Percentiles rank a stretch among this genome's conserved stretches.
These are phyloP conservation scores for Salvelinus namaycush DNA, from an alignment of 2,113 vertebrate species.

Conservation along the genomic window DNA sequence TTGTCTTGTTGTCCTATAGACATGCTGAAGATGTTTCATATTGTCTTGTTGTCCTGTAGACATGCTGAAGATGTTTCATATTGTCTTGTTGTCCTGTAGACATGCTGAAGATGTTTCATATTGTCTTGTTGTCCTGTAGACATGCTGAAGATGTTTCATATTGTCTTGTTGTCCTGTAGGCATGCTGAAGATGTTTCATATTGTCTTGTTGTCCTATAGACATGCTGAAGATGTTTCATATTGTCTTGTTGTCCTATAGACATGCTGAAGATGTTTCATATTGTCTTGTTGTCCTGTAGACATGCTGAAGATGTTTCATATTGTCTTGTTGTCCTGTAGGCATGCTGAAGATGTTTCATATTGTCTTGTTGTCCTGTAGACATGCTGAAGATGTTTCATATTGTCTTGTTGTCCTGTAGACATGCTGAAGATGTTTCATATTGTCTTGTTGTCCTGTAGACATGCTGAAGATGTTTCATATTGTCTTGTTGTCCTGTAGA, in stretches of 20 bases:
- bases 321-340: conserved; percentile 56
- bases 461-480: no score
- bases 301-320: conserved; percentile 79
- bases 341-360: conserved; percentile 93
- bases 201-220: conserved; percentile 52
- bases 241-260: conserved; percentile 42
- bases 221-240: conserved; percentile 93
- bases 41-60: conserved; percentile 54
- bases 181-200: no score
- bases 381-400: no score
- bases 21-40: no score
- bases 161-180: conserved; percentile 39
- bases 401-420: conserved; percentile 53
- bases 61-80: conserved; percentile 93
- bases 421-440: conserved; percentile 93
- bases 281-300: conserved; percentile 53
- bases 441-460: conserved; percentile 40
- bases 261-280: no score
- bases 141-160: conserved; percentile 93
- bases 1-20: conserved; percentile 40
- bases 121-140: conserved; percentile 54
- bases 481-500: conserved; percentile 52
- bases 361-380: conserved; percentile 40
- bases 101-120: no score
- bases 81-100: conserved; percentile 41